A percentile compares a stretch with the other conserved stretches of the same genome.
These are phyloP conservation scores for Megaceryle torquata DNA, from an alignment of 2,113 vertebrate species.

Conservation along the genomic window DNA sequence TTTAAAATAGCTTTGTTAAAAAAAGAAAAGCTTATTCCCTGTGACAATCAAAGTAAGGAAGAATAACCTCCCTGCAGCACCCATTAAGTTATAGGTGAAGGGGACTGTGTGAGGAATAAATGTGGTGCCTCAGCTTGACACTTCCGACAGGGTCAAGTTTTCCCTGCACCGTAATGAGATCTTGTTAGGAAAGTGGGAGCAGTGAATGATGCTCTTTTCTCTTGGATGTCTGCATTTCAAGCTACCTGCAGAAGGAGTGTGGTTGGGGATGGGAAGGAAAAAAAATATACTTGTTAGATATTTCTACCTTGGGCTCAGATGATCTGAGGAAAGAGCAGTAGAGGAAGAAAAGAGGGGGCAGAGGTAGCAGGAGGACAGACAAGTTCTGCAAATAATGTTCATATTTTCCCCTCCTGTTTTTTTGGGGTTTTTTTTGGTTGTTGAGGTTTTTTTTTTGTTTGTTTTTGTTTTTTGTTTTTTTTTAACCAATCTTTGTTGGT, in stretches of 20 bases:
- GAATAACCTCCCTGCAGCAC: neutral
- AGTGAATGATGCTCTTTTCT: constrained; percentile 34
- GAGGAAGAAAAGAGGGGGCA: constrained; percentile 26
- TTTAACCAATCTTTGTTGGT: neutral
- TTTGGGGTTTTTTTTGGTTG: neutral
- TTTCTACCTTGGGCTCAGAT: constrained; percentile 38
- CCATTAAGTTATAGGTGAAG: constrained; percentile 12
- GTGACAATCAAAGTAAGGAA: constrained; percentile 43
- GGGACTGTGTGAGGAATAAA: constrained; percentile 46
- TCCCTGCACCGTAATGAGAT: constrained; percentile 62
- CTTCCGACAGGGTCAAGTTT: constrained; percentile 62
- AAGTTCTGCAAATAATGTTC: neutral
- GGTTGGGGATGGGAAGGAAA: neutral
- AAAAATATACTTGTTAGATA: neutral
- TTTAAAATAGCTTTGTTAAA: constrained; percentile 60
- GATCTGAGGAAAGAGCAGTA: neutral
- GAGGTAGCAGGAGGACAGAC: constrained; percentile 15
- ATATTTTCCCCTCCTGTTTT: neutral
- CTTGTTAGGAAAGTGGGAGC: constrained; percentile 66
- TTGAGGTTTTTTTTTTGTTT: too few relatives aligned
- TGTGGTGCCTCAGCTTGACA: constrained; percentile 53
- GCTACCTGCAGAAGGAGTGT: neutral
- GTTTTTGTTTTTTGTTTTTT: neutral
- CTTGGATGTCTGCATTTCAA: constrained; percentile 67
- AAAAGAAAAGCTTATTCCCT: constrained; percentile 18